Percentiles rank a stretch among this genome's conserved stretches.
These are phyloP conservation scores for Prunella strophiata DNA, from an alignment of 2,797 vertebrate genomes.

Conservation along the genomic window DNA sequence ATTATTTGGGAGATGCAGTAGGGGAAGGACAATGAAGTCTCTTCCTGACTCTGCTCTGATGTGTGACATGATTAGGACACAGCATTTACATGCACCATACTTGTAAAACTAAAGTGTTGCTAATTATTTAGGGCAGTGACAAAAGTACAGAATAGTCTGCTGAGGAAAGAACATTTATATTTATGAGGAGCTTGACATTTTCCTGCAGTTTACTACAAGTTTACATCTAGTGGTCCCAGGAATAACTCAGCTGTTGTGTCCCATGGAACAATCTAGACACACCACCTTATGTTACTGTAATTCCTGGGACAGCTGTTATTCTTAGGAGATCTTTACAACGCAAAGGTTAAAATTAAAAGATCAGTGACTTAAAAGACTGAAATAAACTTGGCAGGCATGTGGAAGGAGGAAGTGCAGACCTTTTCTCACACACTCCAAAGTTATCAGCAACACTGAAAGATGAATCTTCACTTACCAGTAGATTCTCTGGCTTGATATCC, in stretches of 20 bases:
- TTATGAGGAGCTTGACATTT: not conserved
- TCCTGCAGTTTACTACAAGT: not conserved
- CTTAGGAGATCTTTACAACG: not conserved
- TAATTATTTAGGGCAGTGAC: not conserved
- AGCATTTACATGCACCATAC: not conserved
- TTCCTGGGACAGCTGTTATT: not conserved
- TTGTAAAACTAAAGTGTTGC: not conserved
- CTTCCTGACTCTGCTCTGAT: not conserved
- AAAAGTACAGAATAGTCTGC: not conserved
- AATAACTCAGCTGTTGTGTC: not conserved
- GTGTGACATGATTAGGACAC: not conserved
- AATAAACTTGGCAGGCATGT: not conserved
- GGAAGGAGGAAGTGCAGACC: not conserved
- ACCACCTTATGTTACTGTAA: not conserved
- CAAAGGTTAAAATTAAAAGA: not conserved
- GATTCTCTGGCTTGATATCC: constrained; percentile 97
- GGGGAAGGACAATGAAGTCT: not conserved
- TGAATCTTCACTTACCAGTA: constrained; percentile 84
- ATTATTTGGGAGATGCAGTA: not conserved
- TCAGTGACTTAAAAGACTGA: not conserved
- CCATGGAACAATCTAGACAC: not conserved
- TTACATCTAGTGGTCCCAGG: not conserved
- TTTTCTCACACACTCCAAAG: not conserved
- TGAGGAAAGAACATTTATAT: not conserved
- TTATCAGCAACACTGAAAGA: not conserved